Evolutionary conservation across 1,140 invertebrate species (phyloP), one percentile per base, ranked within the genome.

Genomic region (Littorina saxatilis): DNA sequence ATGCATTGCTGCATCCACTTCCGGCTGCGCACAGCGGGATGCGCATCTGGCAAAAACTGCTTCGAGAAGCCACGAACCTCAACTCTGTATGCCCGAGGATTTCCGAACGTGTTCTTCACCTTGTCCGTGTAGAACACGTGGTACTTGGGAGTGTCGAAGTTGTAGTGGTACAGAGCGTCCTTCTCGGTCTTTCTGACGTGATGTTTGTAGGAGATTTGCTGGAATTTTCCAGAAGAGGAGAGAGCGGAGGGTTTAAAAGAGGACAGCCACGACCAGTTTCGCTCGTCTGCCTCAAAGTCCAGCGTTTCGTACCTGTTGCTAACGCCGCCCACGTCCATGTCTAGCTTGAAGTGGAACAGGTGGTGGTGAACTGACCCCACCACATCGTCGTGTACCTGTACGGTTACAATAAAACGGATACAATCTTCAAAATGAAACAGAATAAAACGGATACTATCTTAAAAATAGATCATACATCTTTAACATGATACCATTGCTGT

Each of bases 281-380:
- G 61, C 20, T 84, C 73, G 47, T 85, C 78, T 2, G 68, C 9
- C 2, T 7, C 43, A 20, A 91, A 83, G 66, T 87, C 85, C n/a
- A 88, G 29, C 2, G 86, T 90, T 83, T 85, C 86, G 58, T 87
- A 89, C 23, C 88, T 79, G 80, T 90, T 89, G 43, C 43, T 39
- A 3, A 37, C 52, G 7, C 88, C 88, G 23, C 79, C 58, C 50
- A 90, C 85, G 73, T 90, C 89, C 17, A 90, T 29, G 80, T 89
- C 88, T 9, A 86, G 29, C 73, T 90, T 90, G 70, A 87, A 90
- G 73, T 88, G 83, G 35, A 91, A 84, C 50, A 90, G 39, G 79
- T 91, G 90, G 23, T 87, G 85, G 79, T 91, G 90, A 29, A 91
- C 68, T 35, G 85, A 89, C 0, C 87, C 89, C n/a, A 68, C 72